A percentile compares a stretch with the other conserved stretches of the same genome.
Evolutionary conservation across 2,888 invertebrate species (phyloP).

Genomic region (Epirrita christyi): DNA sequence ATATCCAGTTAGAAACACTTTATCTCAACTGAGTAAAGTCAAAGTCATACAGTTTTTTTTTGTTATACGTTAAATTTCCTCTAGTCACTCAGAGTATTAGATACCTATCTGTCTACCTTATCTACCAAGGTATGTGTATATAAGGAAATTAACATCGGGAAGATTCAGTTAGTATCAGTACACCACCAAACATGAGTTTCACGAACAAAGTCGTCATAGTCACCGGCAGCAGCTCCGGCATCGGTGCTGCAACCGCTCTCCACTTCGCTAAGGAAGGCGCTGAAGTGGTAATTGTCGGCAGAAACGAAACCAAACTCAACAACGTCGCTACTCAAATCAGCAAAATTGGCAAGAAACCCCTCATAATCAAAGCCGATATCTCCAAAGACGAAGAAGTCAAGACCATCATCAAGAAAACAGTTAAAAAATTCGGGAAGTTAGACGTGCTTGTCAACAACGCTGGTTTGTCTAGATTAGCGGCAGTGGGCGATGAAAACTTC

Average conservation of each 20-base stretch:
- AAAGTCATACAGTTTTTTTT: too few species aligned
- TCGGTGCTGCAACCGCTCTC: conserved; percentile 56
- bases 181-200: conserved; percentile 40
- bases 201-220: conserved; percentile 52
- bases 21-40: too few species aligned
- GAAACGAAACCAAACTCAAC: conserved; percentile 48
- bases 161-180: neutral
- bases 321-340: conserved; percentile 32
- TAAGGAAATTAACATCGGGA: too few species aligned
- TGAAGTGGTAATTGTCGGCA: conserved; percentile 49
- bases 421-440: conserved; percentile 42
- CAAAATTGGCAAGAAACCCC: conserved; percentile 21
- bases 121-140: neutral
- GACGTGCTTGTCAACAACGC: conserved; percentile 49
- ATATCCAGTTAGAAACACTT: too few species aligned
- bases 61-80: too few species aligned
- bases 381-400: conserved; percentile 34
- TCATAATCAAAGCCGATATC: conserved; percentile 40
- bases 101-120: neutral
- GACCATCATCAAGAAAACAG: conserved; percentile 40
- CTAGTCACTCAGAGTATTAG: too few species aligned
- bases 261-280: conserved; percentile 56
- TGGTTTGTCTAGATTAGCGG: conserved; percentile 24
- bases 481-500: conserved; percentile 27
- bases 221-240: conserved; percentile 60